A percentile compares a stretch with the other conserved stretches of the same genome.
Evolutionary conservation across 1,140 invertebrate genomes (phyloP).

Genomic region (Zaprionus camerounensis): DNA sequence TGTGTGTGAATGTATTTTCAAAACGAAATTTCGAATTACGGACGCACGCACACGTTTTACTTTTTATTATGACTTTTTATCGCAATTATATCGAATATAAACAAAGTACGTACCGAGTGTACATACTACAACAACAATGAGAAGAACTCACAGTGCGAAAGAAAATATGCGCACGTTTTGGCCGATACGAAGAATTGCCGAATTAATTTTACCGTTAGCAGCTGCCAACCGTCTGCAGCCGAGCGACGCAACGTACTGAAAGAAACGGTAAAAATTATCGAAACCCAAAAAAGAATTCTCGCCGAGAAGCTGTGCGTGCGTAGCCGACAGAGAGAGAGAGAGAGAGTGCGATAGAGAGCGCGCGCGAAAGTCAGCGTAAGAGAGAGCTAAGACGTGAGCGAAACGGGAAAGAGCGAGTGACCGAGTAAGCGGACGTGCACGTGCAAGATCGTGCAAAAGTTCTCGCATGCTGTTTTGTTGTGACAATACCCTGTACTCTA

Average conservation of each 20-base stretch:
- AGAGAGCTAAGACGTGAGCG: not conserved
- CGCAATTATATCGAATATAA: conserved; percentile 65
- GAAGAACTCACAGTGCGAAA: conserved; percentile 3
- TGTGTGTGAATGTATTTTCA: conserved; percentile 17
- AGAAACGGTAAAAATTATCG: conserved; percentile 47
- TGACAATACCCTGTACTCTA: conserved; percentile 2
- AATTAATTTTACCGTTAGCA: conserved; percentile 38
- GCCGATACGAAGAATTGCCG: conserved; percentile 38
- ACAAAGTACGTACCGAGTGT: conserved; percentile 38
- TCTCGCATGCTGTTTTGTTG: conserved; percentile 17
- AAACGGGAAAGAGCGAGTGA: not conserved
- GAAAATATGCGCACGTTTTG: conserved; percentile 61
- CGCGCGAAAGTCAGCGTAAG: not conserved
- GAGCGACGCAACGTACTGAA: conserved; percentile 62
- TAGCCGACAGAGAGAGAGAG: conserved; percentile 9
- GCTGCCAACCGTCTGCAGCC: conserved; percentile 52
- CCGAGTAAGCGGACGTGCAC: conserved; percentile 23
- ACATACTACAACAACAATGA: conserved; percentile 6
- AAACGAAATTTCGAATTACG: conserved; percentile 34
- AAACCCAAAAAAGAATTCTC: conserved; percentile 30
- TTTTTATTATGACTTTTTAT: conserved; percentile 68
- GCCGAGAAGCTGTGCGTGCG: conserved; percentile 38
- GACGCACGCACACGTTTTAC: conserved; percentile 45
- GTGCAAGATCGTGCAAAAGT: conserved; percentile 48
- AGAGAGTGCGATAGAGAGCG: not conserved